Conservation (phyloP, 2,113 vertebrate species). For the Cygnus atratus region DNA sequence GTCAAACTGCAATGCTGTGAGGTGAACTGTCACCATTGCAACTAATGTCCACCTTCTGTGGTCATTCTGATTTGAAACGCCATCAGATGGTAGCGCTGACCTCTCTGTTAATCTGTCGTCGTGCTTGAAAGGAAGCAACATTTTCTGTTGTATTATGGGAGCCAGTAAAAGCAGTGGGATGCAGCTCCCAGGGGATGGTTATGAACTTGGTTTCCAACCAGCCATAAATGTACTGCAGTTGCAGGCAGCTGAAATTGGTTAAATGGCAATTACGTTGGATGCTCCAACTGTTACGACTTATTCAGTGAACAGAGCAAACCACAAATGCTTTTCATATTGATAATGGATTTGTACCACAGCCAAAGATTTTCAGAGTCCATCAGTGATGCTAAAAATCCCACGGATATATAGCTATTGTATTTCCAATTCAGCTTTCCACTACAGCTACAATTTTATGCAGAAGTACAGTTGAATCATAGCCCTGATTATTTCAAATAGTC, state of each 20-base stretch:
- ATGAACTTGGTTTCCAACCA: background rate
- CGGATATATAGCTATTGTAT: background rate
- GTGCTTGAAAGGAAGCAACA: background rate
- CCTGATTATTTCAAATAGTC: background rate
- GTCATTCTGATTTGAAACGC: background rate
- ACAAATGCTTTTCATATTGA: constrained; percentile 22
- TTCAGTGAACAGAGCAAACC: background rate
- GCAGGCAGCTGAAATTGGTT: constrained; percentile 16
- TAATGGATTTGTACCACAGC: background rate
- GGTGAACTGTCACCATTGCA: background rate
- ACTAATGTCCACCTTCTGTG: background rate
- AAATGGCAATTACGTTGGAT: constrained; percentile 8
- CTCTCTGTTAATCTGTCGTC: background rate
- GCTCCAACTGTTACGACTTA: background rate
- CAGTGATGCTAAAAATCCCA: background rate
- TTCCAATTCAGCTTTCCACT: background rate
- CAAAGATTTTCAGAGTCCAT: constrained; percentile 11
- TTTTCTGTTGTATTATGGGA: background rate
- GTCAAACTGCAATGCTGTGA: background rate
- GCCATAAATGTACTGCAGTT: background rate
- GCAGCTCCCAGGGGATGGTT: background rate
- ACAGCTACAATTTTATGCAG: background rate
- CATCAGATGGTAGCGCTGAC: background rate
- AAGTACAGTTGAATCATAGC: background rate
- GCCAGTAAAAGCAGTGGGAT: background rate